Evolutionary conservation across 1,140 invertebrate species (phyloP).

Genomic region (Chironomus tepperi): DNA sequence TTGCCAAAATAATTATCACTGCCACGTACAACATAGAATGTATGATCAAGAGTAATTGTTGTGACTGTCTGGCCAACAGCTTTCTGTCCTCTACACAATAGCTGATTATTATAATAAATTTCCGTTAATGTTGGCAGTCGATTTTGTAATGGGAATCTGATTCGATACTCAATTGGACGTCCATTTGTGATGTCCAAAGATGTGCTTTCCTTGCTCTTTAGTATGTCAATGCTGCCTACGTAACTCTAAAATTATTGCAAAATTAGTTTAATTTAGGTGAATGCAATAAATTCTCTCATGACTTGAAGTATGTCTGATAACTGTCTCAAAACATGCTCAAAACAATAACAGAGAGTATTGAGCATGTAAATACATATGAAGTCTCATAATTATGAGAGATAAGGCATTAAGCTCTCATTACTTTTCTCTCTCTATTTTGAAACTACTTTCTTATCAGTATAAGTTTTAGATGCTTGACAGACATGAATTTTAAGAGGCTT

Average conservation of each 20-base stretch:
- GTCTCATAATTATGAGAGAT: no score
- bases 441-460: no score
- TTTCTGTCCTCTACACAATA: slow-evolving; percentile 31
- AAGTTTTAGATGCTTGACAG: no score
- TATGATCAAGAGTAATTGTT: slow-evolving; percentile 18
- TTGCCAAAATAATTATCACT: not conserved
- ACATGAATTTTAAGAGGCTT: no score
- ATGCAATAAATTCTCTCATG: not conserved
- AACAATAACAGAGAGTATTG: no score
- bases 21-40: not conserved
- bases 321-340: not conserved
- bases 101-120: slow-evolving; percentile 32
- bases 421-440: no score
- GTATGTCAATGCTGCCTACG: slow-evolving; percentile 34
- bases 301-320: not conserved
- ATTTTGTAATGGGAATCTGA: slow-evolving; percentile 33
- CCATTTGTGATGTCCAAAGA: slow-evolving; percentile 28
- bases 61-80: not conserved
- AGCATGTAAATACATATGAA: no score
- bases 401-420: no score
- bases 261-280: no score
- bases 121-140: slow-evolving; percentile 32
- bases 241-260: slow-evolving; percentile 29
- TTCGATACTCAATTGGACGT: slow-evolving; percentile 30
- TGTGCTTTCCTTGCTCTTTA: slow-evolving; percentile 29